Evolutionary conservation across 2,113 vertebrate species (phyloP).

Genomic region (Oxyruncus cristatus): DNA sequence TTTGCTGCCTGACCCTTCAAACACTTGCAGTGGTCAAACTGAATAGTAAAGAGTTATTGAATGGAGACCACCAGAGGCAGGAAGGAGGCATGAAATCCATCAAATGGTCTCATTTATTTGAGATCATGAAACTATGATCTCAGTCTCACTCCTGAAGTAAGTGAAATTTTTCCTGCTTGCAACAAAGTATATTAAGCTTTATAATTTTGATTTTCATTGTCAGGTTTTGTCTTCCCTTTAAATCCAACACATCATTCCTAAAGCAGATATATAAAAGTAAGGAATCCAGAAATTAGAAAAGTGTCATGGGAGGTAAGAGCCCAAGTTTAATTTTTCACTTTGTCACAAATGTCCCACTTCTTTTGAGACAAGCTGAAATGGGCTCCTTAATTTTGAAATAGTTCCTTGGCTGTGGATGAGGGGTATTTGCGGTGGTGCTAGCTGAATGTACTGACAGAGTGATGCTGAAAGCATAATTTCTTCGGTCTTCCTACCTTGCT

Average conservation of each 20-base stretch:
- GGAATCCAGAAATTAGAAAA: background rate
- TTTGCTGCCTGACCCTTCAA: background rate
- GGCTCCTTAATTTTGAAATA: background rate
- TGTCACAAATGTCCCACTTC: background rate
- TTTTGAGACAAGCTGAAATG: background rate
- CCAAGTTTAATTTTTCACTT: background rate
- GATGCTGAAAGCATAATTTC: background rate
- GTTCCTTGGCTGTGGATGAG: background rate
- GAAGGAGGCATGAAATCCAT: background rate
- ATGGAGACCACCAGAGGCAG: background rate
- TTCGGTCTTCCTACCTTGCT: background rate
- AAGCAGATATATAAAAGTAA: background rate
- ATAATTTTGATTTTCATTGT: background rate
- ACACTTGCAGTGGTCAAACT: background rate
- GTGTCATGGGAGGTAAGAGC: background rate
- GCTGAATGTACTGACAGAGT: background rate
- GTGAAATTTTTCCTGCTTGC: background rate
- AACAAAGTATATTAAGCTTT: background rate
- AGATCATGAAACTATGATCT: background rate
- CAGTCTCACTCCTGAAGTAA: background rate
- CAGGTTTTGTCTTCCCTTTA: background rate
- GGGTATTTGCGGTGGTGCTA: background rate
- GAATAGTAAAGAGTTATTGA: background rate
- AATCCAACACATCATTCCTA: background rate
- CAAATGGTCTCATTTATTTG: background rate